phyloP scores from a whole-genome alignment of 53 echinoderm and acorn worm species.

The Hippasteria phrygiana region DNA sequence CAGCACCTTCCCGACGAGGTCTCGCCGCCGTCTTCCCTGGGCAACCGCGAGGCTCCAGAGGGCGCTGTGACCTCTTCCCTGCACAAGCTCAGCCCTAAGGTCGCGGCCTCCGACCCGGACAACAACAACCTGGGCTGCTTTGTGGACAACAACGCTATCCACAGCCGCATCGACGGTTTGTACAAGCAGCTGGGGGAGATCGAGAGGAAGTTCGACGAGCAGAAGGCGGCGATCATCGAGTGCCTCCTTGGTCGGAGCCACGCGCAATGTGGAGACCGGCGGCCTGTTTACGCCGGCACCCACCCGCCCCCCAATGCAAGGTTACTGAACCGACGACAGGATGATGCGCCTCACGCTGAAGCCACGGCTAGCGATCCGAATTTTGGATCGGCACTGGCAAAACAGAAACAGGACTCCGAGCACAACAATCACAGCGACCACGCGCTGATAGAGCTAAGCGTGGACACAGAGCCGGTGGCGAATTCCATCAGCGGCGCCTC shows the following conservation, averaged over 20 bases:
- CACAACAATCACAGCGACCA: constrained; percentile 34
- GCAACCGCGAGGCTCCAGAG: constrained; percentile 81
- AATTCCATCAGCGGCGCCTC: constrained; percentile 36
- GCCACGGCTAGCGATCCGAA: not conserved
- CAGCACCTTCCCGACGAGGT: not conserved
- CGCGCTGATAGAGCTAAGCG: constrained; percentile 33
- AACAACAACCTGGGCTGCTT: constrained; percentile 65
- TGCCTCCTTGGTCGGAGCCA: constrained; percentile 61
- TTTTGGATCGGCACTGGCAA: not conserved
- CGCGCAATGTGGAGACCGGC: not conserved
- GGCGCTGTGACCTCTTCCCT: constrained; percentile 71
- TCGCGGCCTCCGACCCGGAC: constrained; percentile 36
- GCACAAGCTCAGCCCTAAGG: constrained; percentile 27
- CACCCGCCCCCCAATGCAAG: constrained; percentile 20
- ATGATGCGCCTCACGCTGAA: constrained; percentile 2
- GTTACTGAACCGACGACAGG: not conserved
- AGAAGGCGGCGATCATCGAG: constrained; percentile 88
- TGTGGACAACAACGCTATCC: constrained; percentile 75
- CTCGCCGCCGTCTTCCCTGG: constrained; percentile 28
- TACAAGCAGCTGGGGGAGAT: constrained; percentile 86
- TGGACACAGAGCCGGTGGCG: not conserved
- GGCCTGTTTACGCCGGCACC: constrained; percentile 24
- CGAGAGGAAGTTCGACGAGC: constrained; percentile 90
- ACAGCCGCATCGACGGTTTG: constrained; percentile 83
- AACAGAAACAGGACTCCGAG: not conserved